Percentiles rank a stretch among this genome's conserved stretches.
phyloP scores from a whole-genome alignment of 1,140 invertebrate species.

The Maniola jurtina region DNA sequence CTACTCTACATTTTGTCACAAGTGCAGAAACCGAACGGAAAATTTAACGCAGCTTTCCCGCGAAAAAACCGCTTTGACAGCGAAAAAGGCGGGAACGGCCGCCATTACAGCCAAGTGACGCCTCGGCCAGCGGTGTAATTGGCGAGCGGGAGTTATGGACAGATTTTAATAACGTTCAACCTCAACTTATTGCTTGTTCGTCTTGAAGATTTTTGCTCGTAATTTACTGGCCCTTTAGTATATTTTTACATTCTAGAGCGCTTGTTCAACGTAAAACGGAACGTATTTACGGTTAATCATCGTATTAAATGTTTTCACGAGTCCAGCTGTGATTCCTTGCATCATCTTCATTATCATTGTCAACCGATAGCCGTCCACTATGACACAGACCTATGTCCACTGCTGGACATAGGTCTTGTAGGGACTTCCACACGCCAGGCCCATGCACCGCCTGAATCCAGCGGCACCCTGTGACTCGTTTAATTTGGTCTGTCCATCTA shows the following conservation, averaged over 20 bases:
- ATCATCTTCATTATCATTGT: too few relatives aligned
- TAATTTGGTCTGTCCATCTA: too few relatives aligned
- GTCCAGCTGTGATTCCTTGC: too few relatives aligned
- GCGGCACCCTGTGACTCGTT: too few relatives aligned
- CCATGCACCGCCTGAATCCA: too few relatives aligned
- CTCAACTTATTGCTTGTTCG: slow-evolving; percentile 45
- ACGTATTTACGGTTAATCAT: too few relatives aligned
- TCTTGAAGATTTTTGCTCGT: slow-evolving; percentile 31
- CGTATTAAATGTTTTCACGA: too few relatives aligned
- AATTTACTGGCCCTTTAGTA: slow-evolving; percentile 17
- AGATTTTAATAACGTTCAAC: slow-evolving; percentile 60
- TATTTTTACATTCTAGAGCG: neutral
- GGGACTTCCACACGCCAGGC: too few relatives aligned
- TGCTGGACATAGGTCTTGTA: too few relatives aligned
- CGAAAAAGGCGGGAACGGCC: slow-evolving; percentile 72
- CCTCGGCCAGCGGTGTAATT: slow-evolving; percentile 65
- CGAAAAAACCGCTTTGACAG: slow-evolving; percentile 74
- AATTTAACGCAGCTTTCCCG: slow-evolving; percentile 59
- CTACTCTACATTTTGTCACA: slow-evolving; percentile 38
- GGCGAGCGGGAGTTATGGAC: slow-evolving; percentile 60
- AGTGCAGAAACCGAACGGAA: slow-evolving; percentile 51
- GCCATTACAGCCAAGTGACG: slow-evolving; percentile 73
- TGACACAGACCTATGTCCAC: too few relatives aligned
- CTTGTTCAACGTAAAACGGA: neutral
- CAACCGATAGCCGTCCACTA: too few relatives aligned